Base-by-base conservation (phyloP, 1,140 invertebrate genomes). In the Nebria ingens region DNA sequence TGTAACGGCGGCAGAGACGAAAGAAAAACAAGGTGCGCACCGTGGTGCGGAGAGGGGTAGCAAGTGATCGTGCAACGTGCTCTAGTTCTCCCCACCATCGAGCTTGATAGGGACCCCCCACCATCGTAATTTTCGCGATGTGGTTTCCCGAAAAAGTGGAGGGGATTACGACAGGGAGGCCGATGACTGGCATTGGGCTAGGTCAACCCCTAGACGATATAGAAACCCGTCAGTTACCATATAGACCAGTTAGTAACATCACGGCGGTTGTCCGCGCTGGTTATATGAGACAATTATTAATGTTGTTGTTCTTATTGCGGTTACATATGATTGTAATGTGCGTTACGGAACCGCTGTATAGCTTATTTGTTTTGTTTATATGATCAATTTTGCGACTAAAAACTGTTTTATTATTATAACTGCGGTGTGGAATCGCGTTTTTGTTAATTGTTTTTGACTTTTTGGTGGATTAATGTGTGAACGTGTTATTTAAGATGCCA, bases 151-250 rank as follows among this genome's bases (percentile, higher is more conserved):
- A n/a, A n/a, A n/a, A n/a, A n/a, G 25, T 34, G 25, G 25, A 9
- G 25, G 25, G 25, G 25, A 34, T 34, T 34, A n/a, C 25, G 25
- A n/a, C 25, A 34, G n/a, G n/a, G n/a, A n/a, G n/a, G n/a, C n/a
- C 25, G 25, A 34, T 34, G 25, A 34, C 25, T 9, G 25, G 25
- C 25, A 34, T 34, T 61, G 58, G 59, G 59, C 58, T 64, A 63
- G 62, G 65, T 66, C 61, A 64, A 59, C 63, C 63, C 62, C 59
- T 61, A 59, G 61, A 60, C 21, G 55, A 59, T 56, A 58, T 58
- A 59, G 58, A 59, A 55, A 56, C 58, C 59, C 62, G 62, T 59
- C 60, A 56, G 58, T 61, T 66, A 59, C 62, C 60, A 64, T 62
- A 64, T 55, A 52, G 38, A 54, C 62, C 40, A 61, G 25, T 58